These are phyloP conservation scores for Psococerastis gibbosa DNA, from an alignment of 2,888 invertebrate species.

Conservation along the genomic window DNA sequence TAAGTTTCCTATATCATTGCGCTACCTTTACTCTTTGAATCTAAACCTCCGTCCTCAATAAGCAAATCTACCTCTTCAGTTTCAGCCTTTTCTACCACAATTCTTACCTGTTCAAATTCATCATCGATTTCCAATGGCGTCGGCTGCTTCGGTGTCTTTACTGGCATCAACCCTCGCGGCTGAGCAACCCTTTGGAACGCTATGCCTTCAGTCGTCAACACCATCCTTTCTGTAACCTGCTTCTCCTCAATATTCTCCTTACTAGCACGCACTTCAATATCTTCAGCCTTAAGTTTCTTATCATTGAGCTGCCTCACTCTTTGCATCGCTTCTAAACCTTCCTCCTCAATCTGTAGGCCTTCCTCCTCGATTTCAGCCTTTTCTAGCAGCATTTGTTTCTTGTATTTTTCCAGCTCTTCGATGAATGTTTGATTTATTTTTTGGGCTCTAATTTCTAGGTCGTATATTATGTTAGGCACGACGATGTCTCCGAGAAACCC, in stretches of 20 bases:
- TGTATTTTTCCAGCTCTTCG: conserved; percentile 61
- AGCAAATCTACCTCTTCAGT: too few species aligned
- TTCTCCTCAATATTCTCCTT: conserved; percentile 14
- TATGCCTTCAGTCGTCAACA: too few species aligned
- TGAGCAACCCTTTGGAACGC: too few species aligned
- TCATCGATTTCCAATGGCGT: not conserved
- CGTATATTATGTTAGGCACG: conserved; percentile 40
- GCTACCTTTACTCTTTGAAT: too few species aligned
- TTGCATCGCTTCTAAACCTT: conserved; percentile 35
- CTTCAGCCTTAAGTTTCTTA: not conserved
- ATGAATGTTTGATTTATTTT: conserved; percentile 24
- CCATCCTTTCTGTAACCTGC: conserved; percentile 12
- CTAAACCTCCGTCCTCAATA: too few species aligned
- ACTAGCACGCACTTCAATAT: conserved; percentile 12
- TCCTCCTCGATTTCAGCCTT: conserved; percentile 72
- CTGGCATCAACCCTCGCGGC: too few species aligned
- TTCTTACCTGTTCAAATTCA: conserved; percentile 3
- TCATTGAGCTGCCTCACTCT: conserved; percentile 12
- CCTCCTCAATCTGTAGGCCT: too few species aligned
- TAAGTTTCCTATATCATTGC: too few species aligned
- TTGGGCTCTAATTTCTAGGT: conserved; percentile 7
- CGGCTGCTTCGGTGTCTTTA: too few species aligned
- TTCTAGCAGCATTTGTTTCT: conserved; percentile 61
- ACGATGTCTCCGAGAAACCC: conserved; percentile 74
- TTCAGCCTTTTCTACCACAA: too few species aligned